These are phyloP conservation scores for Hystrix brachyura DNA, from an alignment of 2,113 vertebrate species.

Conservation along the genomic window DNA sequence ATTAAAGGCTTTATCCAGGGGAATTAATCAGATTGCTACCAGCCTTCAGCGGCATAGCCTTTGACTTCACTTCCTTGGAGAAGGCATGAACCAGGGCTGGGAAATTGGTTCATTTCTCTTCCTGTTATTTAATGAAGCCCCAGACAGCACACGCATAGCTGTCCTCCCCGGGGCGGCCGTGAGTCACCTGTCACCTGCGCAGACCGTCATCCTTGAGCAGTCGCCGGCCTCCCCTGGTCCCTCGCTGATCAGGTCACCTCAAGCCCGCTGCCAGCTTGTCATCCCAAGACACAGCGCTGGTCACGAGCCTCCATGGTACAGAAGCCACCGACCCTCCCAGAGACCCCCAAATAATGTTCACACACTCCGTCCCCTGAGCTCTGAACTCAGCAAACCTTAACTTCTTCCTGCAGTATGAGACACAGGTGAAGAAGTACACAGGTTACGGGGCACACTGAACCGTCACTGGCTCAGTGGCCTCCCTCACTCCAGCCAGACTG, in stretches of 20 bases:
- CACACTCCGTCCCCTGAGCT: fast-evolving
- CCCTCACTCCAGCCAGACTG: neutral
- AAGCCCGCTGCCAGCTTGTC: fast-evolving
- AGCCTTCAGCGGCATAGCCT: conserved; percentile 73
- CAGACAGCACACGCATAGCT: neutral
- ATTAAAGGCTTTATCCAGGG: conserved; percentile 88
- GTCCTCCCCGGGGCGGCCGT: neutral
- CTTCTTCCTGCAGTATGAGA: neutral
- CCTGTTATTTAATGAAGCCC: conserved; percentile 63
- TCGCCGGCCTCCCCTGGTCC: fast-evolving
- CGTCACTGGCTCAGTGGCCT: fast-evolving
- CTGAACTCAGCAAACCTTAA: neutral
- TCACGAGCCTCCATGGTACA: fast-evolving
- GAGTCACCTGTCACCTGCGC: neutral
- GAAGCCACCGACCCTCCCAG: neutral
- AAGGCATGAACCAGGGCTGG: conserved; percentile 31
- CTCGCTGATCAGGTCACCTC: fast-evolving
- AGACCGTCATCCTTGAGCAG: fast-evolving
- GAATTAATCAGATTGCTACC: conserved; percentile 86
- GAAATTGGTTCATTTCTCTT: conserved; percentile 64
- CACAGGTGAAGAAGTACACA: fast-evolving
- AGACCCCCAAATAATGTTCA: neutral
- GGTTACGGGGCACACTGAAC: fast-evolving
- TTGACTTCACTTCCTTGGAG: conserved; percentile 77
- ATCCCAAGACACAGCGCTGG: neutral